A percentile compares a stretch with the other conserved stretches of the same genome.
Evolutionary conservation across 1,140 invertebrate species (phyloP).

Genomic region (Drosophila ohnishii): DNA sequence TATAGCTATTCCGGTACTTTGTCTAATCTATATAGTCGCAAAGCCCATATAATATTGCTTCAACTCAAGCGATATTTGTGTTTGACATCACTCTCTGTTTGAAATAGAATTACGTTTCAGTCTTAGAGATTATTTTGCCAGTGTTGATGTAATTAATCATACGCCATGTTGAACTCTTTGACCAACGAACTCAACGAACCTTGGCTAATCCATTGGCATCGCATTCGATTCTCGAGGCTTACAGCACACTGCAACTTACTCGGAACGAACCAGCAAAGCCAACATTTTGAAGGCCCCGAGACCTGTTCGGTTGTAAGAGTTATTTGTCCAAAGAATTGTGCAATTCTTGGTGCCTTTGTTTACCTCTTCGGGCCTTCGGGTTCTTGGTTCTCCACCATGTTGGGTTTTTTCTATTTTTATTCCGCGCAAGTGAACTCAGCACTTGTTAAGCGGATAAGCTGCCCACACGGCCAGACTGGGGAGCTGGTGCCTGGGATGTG

Average conservation of each 20-base stretch:
- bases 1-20: slow-evolving; percentile 12
- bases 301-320: slow-evolving; percentile 21
- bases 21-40: slow-evolving; percentile 24
- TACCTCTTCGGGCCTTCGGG: slow-evolving; percentile 18
- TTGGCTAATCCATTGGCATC: slow-evolving; percentile 31
- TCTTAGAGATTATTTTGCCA: neutral
- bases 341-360: slow-evolving; percentile 54
- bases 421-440: slow-evolving; percentile 69
- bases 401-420: slow-evolving; percentile 47
- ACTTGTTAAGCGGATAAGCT: slow-evolving; percentile 77
- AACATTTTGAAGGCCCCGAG: slow-evolving; percentile 35
- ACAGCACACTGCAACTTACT: slow-evolving; percentile 20
- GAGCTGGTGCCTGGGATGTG: slow-evolving; percentile 9
- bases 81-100: slow-evolving; percentile 11
- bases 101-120: slow-evolving; percentile 15
- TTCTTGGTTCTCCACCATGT: slow-evolving; percentile 11
- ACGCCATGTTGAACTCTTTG: slow-evolving; percentile 27
- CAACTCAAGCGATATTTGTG: neutral
- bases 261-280: slow-evolving; percentile 3
- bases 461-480: slow-evolving; percentile 50
- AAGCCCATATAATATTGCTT: slow-evolving; percentile 10
- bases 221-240: slow-evolving; percentile 23
- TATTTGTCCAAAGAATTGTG: slow-evolving; percentile 45
- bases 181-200: slow-evolving; percentile 34
- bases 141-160: slow-evolving; percentile 34